Conservation (phyloP, 2,797 vertebrate genomes). For the Threskiornis aethiopicus region DNA sequence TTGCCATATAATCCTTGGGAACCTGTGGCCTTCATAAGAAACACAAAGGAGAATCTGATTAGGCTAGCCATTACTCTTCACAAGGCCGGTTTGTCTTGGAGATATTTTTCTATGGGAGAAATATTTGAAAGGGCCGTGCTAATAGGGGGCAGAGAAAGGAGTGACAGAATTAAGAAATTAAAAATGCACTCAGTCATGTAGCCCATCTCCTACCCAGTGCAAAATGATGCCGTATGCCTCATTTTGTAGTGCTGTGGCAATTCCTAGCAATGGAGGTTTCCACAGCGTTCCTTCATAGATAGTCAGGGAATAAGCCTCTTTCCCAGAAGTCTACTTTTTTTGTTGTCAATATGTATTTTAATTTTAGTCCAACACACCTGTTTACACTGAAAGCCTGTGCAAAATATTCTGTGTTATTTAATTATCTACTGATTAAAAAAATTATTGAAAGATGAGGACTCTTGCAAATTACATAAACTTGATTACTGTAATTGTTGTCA, state of each 20-base stretch:
- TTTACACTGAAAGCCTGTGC: not conserved
- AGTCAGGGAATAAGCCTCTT: not conserved
- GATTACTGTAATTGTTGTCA: not conserved
- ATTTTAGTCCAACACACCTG: not conserved
- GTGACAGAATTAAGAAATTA: not conserved
- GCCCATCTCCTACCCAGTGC: not conserved
- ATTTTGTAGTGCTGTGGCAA: not conserved
- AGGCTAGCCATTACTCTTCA: not conserved
- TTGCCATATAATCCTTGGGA: not conserved
- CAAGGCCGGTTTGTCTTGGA: not conserved
- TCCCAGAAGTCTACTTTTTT: not conserved
- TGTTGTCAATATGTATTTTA: not conserved
- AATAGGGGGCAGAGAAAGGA: not conserved
- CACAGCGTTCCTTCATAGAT: not conserved
- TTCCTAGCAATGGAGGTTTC: not conserved
- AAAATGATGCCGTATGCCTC: not conserved
- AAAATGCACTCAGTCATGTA: not conserved
- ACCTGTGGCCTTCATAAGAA: slow-evolving; percentile 15
- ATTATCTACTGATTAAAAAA: not conserved
- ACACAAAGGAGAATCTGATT: not conserved
- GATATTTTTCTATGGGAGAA: not conserved
- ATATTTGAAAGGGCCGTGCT: not conserved
- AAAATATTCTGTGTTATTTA: not conserved
- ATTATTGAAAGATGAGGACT: not conserved
- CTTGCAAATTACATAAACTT: slow-evolving; percentile 7